Percentiles rank a stretch among this genome's conserved stretches.
phyloP scores from a whole-genome alignment of 2,113 vertebrate genomes.

The Osmerus mordax region DNA sequence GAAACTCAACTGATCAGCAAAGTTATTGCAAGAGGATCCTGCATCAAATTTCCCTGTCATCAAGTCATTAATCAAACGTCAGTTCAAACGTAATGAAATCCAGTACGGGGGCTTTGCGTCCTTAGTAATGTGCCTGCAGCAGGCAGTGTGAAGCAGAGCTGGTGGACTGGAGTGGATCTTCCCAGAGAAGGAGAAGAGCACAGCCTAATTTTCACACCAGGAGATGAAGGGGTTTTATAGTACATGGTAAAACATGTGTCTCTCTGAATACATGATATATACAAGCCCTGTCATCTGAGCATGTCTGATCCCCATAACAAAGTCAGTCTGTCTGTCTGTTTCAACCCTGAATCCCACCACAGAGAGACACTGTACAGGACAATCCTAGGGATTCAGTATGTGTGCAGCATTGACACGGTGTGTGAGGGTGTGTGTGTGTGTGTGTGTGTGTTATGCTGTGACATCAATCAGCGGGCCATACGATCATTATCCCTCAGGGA shows the following conservation, averaged over 20 bases:
- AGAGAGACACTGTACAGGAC: not conserved
- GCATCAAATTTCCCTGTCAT: slow-evolving; percentile 26
- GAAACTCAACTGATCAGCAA: slow-evolving; percentile 6
- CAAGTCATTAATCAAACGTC: slow-evolving; percentile 42
- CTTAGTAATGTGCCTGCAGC: not conserved
- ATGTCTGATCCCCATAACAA: slow-evolving; percentile 24
- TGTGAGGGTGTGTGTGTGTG: not conserved
- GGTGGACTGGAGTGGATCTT: not conserved
- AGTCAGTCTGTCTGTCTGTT: slow-evolving; percentile 28
- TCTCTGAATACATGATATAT: not conserved
- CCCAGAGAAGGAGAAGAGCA: too few species aligned
- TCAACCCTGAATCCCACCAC: slow-evolving; percentile 21
- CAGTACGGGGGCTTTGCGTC: not conserved
- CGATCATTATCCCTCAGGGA: slow-evolving; percentile 66
- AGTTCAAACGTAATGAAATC: slow-evolving; percentile 46
- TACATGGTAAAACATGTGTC: too few species aligned
- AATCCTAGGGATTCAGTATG: slow-evolving; percentile 19
- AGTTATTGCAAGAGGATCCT: slow-evolving; percentile 8
- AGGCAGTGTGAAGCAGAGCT: not conserved
- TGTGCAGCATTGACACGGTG: not conserved
- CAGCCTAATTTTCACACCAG: too few species aligned
- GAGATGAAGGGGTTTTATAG: too few species aligned
- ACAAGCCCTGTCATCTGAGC: slow-evolving; percentile 32
- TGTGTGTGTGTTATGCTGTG: slow-evolving; percentile 2
- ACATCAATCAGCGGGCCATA: slow-evolving; percentile 64